Evolutionary conservation across 1,140 invertebrate genomes (phyloP), one percentile per base, ranked within the genome.

Genomic region (Fragariocoptes setiger): DNA sequence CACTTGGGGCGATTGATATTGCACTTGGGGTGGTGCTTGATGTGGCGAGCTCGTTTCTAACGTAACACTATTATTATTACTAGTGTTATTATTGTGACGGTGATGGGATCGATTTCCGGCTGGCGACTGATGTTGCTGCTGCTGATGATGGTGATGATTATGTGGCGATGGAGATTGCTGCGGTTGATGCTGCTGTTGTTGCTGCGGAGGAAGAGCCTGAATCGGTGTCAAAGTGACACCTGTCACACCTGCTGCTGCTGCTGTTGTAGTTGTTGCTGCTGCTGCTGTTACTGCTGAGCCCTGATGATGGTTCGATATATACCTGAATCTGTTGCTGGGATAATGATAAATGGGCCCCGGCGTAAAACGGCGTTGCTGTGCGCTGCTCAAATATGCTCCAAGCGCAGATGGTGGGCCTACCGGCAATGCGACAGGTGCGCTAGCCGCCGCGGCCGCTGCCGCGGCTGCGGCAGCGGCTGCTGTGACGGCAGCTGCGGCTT

Each of bases 241-340:
- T n/a, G n/a, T n/a, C n/a, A n/a, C n/a, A n/a, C n/a, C n/a, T n/a
- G n/a, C n/a, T n/a, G n/a, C 8, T 31, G 25, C n/a, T 31, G 25
- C 25, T n/a, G 25, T 31, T 31, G 25, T 31, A 31, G 25, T 31
- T 8, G n/a, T 31, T 31, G 25, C 8, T 31, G 25, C 25, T 31
- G 25, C 25, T 31, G 25, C 25, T 31, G 25, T n/a, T 31, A n/a
- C 25, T 31, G 25, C n/a, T 31, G 25, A 31, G 8, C 25, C 8
- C n/a, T 31, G 25, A n/a, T 31, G 25, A n/a, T n/a, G 8, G 25
- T 31, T 31, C 8, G 66, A 65, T 50, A 55, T 53, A 63, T 70
- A 83, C 76, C 78, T 79, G 68, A 82, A 80, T 59, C 79, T 69
- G 50, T 77, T 76, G 50, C 76, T 75, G 37, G 77, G 74, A 60